Conservation (phyloP, 2,113 vertebrate species). For the Pyrgilauda ruficollis region DNA sequence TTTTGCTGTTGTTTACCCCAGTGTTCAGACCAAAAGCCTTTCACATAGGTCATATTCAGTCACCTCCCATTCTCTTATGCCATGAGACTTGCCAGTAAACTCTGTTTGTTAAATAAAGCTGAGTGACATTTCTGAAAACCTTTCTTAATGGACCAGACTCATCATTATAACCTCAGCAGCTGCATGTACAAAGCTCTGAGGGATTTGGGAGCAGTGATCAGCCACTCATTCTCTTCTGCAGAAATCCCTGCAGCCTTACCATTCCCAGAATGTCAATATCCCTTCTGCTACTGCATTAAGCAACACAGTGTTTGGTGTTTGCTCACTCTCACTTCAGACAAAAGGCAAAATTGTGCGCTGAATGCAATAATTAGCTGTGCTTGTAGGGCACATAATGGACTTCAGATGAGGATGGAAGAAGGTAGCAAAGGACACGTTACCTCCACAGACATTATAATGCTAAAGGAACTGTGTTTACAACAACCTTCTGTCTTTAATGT, state of each 20-base stretch:
- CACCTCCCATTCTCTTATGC: not conserved
- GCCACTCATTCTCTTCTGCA: not conserved
- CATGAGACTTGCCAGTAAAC: not conserved
- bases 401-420: not conserved
- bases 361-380: not conserved
- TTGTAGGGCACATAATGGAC: not conserved
- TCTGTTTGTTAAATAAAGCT: conserved; percentile 24
- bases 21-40: not conserved
- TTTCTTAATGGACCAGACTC: not conserved
- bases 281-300: not conserved
- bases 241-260: not conserved
- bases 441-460: not conserved
- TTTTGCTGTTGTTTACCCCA: not conserved
- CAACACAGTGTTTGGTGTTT: not conserved
- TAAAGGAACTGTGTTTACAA: not conserved
- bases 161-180: not conserved
- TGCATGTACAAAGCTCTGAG: not conserved
- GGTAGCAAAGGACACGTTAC: not conserved
- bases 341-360: not conserved
- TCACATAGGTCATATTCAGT: not conserved
- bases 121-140: conserved; percentile 46
- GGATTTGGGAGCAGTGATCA: not conserved
- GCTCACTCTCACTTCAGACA: not conserved
- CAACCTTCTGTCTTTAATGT: fast-evolving
- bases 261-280: not conserved